These are phyloP conservation scores for Hypomecis atomaria DNA, from an alignment of 2,888 invertebrate species.

Conservation along the genomic window DNA sequence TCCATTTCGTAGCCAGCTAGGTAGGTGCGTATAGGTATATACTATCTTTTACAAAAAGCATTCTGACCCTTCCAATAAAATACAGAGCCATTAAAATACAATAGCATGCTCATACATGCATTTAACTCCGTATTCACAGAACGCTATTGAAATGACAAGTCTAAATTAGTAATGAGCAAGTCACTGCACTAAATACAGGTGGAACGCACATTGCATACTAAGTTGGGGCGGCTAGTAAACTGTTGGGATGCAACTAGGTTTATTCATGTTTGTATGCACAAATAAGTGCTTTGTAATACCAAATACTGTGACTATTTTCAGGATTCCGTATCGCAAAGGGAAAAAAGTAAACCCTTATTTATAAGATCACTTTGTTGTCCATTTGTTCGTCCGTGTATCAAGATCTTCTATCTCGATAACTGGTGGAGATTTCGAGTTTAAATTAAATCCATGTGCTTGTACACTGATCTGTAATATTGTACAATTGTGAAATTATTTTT, in stretches of 20 bases:
- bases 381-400: no score
- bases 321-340: no score
- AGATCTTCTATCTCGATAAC: no score
- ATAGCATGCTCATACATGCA: slow-evolving; percentile 11
- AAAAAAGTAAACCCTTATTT: no score
- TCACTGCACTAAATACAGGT: slow-evolving; percentile 28
- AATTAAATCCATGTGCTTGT: no score
- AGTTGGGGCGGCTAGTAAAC: slow-evolving; percentile 5
- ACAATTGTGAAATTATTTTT: no score
- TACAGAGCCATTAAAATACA: slow-evolving; percentile 25
- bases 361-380: no score
- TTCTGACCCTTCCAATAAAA: slow-evolving; percentile 18
- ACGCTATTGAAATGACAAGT: slow-evolving; percentile 30
- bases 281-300: not conserved
- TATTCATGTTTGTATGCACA: not conserved
- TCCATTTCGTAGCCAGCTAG: no score
- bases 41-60: slow-evolving; percentile 9
- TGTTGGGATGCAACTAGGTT: slow-evolving; percentile 3
- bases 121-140: slow-evolving; percentile 21
- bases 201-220: slow-evolving; percentile 15
- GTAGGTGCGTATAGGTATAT: no score
- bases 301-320: no score
- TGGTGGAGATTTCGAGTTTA: no score
- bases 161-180: slow-evolving; percentile 32
- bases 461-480: no score